phyloP scores from a whole-genome alignment of 2,888 invertebrate genomes.

The Hyposoter dolosus region DNA sequence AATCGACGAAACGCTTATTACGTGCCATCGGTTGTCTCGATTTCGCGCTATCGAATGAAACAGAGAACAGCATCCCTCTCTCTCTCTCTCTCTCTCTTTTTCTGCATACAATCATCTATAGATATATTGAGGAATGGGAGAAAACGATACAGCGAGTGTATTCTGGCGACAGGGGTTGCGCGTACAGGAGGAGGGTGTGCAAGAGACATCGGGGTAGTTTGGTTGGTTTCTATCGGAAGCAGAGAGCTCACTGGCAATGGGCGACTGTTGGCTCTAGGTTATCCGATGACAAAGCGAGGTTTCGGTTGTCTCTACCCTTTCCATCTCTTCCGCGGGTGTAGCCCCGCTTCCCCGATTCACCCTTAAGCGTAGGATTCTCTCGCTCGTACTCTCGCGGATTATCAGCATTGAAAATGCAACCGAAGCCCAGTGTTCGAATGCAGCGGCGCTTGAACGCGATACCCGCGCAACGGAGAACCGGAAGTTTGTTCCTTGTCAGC shows the following conservation, averaged over 20 bases:
- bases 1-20: conserved; percentile 78
- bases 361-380: conserved; percentile 77
- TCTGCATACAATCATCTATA: not conserved
- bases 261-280: conserved; percentile 80
- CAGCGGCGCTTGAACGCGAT: conserved; percentile 84
- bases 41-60: conserved; percentile 71
- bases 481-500: conserved; percentile 73
- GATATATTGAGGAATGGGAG: not conserved
- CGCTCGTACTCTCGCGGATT: conserved; percentile 77
- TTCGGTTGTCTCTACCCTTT: conserved; percentile 72
- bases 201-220: conserved; percentile 42
- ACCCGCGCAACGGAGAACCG: conserved; percentile 77
- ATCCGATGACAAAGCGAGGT: conserved; percentile 84
- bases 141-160: conserved; percentile 22
- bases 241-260: conserved; percentile 77
- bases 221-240: conserved; percentile 76
- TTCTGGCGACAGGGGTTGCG: conserved; percentile 59
- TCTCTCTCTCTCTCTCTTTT: conserved; percentile 4
- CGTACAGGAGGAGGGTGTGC: conserved; percentile 58
- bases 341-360: conserved; percentile 56
- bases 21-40: conserved; percentile 69
- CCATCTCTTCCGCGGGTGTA: conserved; percentile 46
- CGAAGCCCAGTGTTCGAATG: conserved; percentile 83
- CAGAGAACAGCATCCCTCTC: conserved; percentile 59
- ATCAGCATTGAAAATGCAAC: conserved; percentile 84